These are phyloP conservation scores for Ploceus nigricollis DNA, from an alignment of 2,113 vertebrate species.

Conservation along the genomic window DNA sequence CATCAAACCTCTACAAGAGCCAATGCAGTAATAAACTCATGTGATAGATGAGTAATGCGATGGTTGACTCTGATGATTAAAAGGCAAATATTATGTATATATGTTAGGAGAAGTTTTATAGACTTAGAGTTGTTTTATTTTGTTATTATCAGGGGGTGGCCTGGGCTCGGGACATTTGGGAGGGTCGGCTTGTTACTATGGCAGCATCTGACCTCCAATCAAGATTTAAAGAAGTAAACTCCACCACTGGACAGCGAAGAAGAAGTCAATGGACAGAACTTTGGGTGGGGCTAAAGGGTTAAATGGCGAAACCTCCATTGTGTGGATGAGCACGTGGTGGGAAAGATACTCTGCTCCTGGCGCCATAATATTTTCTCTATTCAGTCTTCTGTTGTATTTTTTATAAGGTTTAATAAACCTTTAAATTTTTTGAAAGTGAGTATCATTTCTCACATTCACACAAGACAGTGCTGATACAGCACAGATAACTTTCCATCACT, in stretches of 20 bases:
- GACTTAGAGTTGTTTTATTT: background rate
- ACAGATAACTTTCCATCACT: background rate
- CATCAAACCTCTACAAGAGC: background rate
- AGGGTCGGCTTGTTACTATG: background rate
- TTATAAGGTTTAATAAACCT: background rate
- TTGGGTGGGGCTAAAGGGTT: background rate
- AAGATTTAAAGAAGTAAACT: background rate
- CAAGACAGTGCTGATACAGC: background rate
- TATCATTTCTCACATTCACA: background rate
- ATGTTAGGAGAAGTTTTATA: background rate
- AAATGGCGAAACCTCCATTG: background rate
- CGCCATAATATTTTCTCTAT: background rate
- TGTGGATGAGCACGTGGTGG: background rate
- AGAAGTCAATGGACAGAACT: background rate
- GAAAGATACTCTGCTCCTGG: background rate
- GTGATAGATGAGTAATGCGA: background rate
- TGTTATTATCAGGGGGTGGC: background rate
- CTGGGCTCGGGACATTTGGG: background rate
- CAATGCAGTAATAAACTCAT: background rate
- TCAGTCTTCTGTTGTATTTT: background rate
- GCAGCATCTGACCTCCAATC: background rate
- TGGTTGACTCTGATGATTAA: background rate
- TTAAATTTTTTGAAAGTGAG: background rate
- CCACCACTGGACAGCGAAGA: background rate
- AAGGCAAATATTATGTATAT: background rate